These are phyloP conservation scores for Pseudomyrmex dendroicus DNA, from an alignment of 1,140 invertebrate species.

Conservation along the genomic window DNA sequence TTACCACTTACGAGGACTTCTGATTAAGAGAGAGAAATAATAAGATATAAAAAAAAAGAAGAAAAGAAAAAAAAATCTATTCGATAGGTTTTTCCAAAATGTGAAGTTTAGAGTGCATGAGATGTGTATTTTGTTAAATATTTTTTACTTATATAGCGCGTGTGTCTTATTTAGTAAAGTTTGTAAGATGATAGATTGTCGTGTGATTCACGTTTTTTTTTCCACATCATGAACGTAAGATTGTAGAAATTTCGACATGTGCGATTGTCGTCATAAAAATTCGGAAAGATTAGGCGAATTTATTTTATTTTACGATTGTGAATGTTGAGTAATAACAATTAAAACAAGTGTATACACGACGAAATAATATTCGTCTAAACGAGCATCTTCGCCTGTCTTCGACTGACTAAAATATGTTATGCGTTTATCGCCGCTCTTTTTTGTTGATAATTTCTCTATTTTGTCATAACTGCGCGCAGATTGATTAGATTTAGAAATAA, in stretches of 20 bases:
- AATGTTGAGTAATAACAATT: background rate
- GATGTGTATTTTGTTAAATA: conserved; percentile 2
- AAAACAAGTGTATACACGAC: background rate
- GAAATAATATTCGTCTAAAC: background rate
- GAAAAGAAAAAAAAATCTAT: background rate
- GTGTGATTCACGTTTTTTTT: too few relatives aligned
- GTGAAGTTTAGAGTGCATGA: conserved; percentile 3
- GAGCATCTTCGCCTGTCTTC: background rate
- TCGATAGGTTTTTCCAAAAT: background rate
- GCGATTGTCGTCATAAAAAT: background rate
- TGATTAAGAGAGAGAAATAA: conserved; percentile 5
- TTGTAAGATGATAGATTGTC: too few relatives aligned
- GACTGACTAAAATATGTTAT: conserved; percentile 22
- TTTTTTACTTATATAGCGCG: background rate
- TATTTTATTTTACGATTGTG: conserved; percentile 23
- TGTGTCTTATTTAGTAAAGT: background rate
- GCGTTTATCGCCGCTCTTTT: background rate
- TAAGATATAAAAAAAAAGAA: too few relatives aligned
- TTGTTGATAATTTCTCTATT: background rate
- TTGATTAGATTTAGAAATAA: background rate
- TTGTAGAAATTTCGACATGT: background rate
- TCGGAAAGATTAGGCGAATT: background rate
- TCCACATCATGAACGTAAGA: background rate
- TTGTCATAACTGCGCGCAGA: background rate
- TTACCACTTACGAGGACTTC: conserved; percentile 25